These are phyloP conservation scores for Stenoptilia bipunctidactyla DNA, from an alignment of 2,888 invertebrate species.

Conservation along the genomic window DNA sequence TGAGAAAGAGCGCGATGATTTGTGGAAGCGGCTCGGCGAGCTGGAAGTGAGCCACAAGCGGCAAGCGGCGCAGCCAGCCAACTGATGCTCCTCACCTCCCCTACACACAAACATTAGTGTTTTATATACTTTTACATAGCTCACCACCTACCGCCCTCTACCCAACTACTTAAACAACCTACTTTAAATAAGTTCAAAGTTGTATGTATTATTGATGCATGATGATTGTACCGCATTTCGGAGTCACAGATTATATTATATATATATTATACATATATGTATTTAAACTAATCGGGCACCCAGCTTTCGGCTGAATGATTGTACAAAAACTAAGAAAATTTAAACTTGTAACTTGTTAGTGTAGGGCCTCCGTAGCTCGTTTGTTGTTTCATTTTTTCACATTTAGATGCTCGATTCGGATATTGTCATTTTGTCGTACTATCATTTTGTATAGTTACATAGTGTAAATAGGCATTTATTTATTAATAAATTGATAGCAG, in stretches of 20 bases:
- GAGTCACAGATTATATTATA: constrained; percentile 50
- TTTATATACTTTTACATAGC: constrained; percentile 55
- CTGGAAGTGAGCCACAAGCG: constrained; percentile 82
- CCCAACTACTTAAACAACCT: constrained; percentile 65
- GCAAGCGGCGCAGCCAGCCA: constrained; percentile 42
- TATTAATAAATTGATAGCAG: constrained; percentile 69
- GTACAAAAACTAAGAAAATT: constrained; percentile 58
- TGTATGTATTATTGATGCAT: constrained; percentile 62
- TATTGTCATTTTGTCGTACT: constrained; percentile 65
- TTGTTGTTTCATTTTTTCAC: constrained; percentile 45
- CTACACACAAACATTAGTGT: constrained; percentile 33
- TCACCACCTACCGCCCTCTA: constrained; percentile 40
- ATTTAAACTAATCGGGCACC: constrained; percentile 40
- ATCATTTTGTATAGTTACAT: constrained; percentile 70
- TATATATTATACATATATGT: too few species aligned
- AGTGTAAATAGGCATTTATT: constrained; percentile 73
- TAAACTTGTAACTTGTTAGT: constrained; percentile 51
- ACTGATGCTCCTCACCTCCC: constrained; percentile 27
- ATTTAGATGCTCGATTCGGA: constrained; percentile 61
- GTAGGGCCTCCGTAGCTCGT: constrained; percentile 42
- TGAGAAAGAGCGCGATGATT: constrained; percentile 95
- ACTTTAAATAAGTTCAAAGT: constrained; percentile 66
- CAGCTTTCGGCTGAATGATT: constrained; percentile 62
- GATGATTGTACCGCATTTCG: constrained; percentile 56
- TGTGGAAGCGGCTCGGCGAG: constrained; percentile 96